Conservation (phyloP, 2,797 vertebrate genomes). For the Neosalanx taihuensis region DNA sequence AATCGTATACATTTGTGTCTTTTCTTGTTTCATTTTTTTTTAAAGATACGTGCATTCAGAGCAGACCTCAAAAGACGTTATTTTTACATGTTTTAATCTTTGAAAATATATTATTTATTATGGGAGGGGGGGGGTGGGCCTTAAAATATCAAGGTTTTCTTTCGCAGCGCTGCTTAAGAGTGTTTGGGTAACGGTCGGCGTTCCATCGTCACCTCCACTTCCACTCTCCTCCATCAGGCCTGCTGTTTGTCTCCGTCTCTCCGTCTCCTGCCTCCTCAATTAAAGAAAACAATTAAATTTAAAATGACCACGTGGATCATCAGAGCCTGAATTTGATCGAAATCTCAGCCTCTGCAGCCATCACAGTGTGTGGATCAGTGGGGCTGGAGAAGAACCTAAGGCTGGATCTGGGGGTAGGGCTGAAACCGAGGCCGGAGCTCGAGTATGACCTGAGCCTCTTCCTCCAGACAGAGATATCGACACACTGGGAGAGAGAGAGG, state of each 20-base stretch:
- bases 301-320: constrained; percentile 47
- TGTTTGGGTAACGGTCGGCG: neutral
- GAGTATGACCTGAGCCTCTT: neutral
- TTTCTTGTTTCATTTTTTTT: neutral
- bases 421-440: constrained; percentile 21
- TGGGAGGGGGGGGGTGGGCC: no score
- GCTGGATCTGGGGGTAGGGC: no score
- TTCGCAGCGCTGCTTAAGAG: neutral
- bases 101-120: constrained; percentile 1
- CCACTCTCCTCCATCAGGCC: constrained; percentile 5
- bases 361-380: constrained; percentile 33
- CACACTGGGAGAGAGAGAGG: constrained; percentile 53
- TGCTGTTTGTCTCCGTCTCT: constrained; percentile 35
- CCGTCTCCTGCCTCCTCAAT: constrained; percentile 37
- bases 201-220: neutral
- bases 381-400: neutral
- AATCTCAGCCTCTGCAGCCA: constrained; percentile 60
- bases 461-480: constrained; percentile 40
- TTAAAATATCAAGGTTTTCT: neutral
- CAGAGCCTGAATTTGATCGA: constrained; percentile 65
- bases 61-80: constrained; percentile 13
- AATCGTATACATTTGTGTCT: neutral
- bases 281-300: no score
- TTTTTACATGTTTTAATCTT: neutral
- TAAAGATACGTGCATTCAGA: constrained; percentile 32